A percentile compares a stretch with the other conserved stretches of the same genome.
These are phyloP conservation scores for Calephelis nemesis DNA, from an alignment of 1,140 invertebrate species.

Conservation along the genomic window DNA sequence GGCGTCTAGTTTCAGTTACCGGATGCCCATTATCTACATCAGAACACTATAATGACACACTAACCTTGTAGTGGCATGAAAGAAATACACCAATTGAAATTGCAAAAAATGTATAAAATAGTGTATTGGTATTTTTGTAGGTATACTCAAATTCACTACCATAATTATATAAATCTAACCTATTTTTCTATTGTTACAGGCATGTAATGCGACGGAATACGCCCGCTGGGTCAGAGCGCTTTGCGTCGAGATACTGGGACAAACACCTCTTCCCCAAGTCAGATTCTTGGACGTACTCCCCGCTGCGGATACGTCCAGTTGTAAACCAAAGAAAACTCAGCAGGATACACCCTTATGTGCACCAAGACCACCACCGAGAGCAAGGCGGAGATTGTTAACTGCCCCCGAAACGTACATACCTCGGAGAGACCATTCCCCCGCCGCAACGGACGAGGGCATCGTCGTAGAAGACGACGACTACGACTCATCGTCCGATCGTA, in stretches of 20 bases:
- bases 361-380: constrained; percentile 65
- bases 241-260: constrained; percentile 70
- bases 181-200: constrained; percentile 57
- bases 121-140: too few species aligned
- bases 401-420: constrained; percentile 61
- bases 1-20: too few species aligned
- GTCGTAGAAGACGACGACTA: constrained; percentile 77
- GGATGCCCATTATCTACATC: too few species aligned
- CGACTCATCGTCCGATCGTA: constrained; percentile 76
- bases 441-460: constrained; percentile 74
- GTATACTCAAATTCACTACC: too few species aligned
- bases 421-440: constrained; percentile 65
- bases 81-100: too few species aligned
- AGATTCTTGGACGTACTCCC: constrained; percentile 67
- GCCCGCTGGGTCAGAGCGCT: constrained; percentile 69
- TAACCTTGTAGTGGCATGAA: too few species aligned
- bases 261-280: constrained; percentile 69
- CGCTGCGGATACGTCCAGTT: constrained; percentile 58
- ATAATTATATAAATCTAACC: background rate
- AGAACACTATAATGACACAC: too few species aligned
- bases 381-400: constrained; percentile 59
- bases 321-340: constrained; percentile 59
- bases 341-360: constrained; percentile 54
- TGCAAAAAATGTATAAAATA: too few species aligned
- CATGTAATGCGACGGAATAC: constrained; percentile 73